These are phyloP conservation scores for Megathymus violae DNA, from an alignment of 1,140 invertebrate genomes.

Conservation along the genomic window DNA sequence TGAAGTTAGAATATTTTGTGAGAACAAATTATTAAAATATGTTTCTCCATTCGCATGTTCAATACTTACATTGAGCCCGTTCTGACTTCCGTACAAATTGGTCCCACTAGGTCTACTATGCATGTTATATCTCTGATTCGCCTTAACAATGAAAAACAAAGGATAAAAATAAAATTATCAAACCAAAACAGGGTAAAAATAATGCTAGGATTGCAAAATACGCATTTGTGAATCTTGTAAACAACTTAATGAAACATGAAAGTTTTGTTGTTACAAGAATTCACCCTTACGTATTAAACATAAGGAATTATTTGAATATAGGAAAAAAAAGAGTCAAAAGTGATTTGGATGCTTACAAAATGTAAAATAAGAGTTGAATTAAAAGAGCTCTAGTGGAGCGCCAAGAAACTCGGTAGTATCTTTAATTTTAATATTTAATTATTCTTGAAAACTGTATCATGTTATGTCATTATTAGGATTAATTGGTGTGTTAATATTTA, in stretches of 20 bases:
- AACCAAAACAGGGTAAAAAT: slow-evolving; percentile 19
- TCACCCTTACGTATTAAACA: too few relatives aligned
- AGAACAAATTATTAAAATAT: neutral
- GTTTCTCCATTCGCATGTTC: neutral
- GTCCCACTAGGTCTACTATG: slow-evolving; percentile 57
- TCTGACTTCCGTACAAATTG: slow-evolving; percentile 67
- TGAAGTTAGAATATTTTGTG: slow-evolving; percentile 1
- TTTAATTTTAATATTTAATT: too few relatives aligned
- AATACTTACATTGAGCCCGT: slow-evolving; percentile 66
- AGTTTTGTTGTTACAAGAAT: too few relatives aligned
- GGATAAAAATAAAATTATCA: slow-evolving; percentile 27
- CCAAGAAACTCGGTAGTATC: too few relatives aligned
- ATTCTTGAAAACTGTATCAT: too few relatives aligned
- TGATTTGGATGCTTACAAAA: neutral
- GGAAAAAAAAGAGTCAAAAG: too few relatives aligned
- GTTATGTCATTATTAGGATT: too few relatives aligned
- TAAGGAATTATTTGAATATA: too few relatives aligned
- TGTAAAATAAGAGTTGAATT: too few relatives aligned
- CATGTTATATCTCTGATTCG: slow-evolving; percentile 74
- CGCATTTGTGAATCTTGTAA: neutral
- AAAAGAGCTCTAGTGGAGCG: too few relatives aligned
- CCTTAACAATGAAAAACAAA: slow-evolving; percentile 60
- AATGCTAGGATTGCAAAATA: slow-evolving; percentile 20
- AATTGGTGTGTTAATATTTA: too few relatives aligned
- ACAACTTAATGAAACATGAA: neutral